Evolutionary conservation across 2,113 vertebrate species (phyloP).

Genomic region (Osmerus mordax): DNA sequence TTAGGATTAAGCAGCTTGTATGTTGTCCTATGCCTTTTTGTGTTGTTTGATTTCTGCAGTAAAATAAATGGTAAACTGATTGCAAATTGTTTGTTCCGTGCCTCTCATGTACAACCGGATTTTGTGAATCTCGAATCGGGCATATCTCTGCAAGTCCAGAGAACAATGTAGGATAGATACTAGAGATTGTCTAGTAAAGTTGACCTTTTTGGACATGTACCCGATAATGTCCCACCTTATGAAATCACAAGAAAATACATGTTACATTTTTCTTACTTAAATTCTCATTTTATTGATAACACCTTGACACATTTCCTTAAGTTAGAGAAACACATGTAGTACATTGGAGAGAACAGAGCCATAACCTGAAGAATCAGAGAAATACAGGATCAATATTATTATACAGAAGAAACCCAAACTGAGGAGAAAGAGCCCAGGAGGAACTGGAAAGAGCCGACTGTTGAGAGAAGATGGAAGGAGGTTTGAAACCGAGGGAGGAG

Average conservation of each 20-base stretch:
- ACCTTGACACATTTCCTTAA: slow-evolving; percentile 72
- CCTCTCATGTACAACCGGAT: too few species aligned
- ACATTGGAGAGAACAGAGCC: slow-evolving; percentile 70
- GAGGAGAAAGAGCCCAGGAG: slow-evolving; percentile 49
- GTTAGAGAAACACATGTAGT: slow-evolving; percentile 71
- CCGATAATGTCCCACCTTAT: too few species aligned
- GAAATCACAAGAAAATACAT: not conserved
- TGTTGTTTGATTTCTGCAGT: too few species aligned
- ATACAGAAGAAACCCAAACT: slow-evolving; percentile 63
- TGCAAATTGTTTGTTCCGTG: too few species aligned
- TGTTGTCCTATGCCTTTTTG: too few species aligned
- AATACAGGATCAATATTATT: slow-evolving; percentile 60
- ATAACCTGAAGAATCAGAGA: slow-evolving; percentile 66
- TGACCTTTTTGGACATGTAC: too few species aligned
- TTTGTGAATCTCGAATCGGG: too few species aligned
- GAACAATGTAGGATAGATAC: too few species aligned
- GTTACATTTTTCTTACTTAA: slow-evolving; percentile 51
- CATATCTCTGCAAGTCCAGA: too few species aligned
- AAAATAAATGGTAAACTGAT: too few species aligned
- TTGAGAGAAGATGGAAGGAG: slow-evolving; percentile 49
- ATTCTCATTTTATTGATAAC: slow-evolving; percentile 72
- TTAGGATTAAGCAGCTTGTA: too few species aligned
- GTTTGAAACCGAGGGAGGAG: slow-evolving; percentile 36
- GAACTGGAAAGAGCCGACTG: slow-evolving; percentile 53
- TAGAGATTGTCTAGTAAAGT: too few species aligned